Percentiles rank a stretch among this genome's conserved stretches.
Conservation (phyloP, 1,140 invertebrate genomes). For the Heterodera schachtii region DNA sequence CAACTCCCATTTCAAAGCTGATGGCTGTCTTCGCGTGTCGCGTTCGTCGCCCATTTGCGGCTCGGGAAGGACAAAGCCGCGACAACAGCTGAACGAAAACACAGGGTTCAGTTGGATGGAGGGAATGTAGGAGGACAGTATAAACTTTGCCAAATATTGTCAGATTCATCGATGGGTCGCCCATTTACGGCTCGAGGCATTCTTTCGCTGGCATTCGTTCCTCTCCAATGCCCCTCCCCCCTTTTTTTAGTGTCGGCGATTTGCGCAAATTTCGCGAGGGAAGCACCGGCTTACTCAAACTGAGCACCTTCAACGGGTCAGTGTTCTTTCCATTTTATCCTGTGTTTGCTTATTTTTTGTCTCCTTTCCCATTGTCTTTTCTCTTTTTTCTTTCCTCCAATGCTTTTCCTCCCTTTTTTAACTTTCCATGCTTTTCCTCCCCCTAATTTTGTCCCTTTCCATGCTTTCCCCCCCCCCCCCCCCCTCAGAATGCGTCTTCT, state of each 20-base stretch:
- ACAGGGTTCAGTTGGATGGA: conserved; percentile 59
- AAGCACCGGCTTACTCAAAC: conserved; percentile 56
- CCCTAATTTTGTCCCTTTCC: not conserved
- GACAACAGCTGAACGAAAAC: conserved; percentile 64
- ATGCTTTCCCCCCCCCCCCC: not conserved
- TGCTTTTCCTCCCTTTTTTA: too few relatives aligned
- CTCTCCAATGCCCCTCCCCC: not conserved
- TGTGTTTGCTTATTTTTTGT: too few relatives aligned
- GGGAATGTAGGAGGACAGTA: conserved; percentile 4
- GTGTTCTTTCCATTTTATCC: not conserved
- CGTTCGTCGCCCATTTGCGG: conserved; percentile 65
- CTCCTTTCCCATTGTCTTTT: too few relatives aligned
- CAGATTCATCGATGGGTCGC: conserved; percentile 52
- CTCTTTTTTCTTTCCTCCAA: too few relatives aligned
- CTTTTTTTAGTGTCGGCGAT: conserved; percentile 41
- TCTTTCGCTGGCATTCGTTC: not conserved
- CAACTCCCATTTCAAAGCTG: conserved; percentile 56
- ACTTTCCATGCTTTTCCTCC: too few relatives aligned
- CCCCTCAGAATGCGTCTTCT: conserved; percentile 46
- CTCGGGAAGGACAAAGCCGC: conserved; percentile 59
- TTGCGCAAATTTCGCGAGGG: conserved; percentile 62
- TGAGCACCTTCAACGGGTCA: conserved; percentile 61
- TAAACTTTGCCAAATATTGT: not conserved
- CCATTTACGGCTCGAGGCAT: conserved; percentile 58
- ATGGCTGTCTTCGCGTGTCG: conserved; percentile 61